Base-by-base conservation (phyloP, 2,888 invertebrate species). In the Synergus japonicus region DNA sequence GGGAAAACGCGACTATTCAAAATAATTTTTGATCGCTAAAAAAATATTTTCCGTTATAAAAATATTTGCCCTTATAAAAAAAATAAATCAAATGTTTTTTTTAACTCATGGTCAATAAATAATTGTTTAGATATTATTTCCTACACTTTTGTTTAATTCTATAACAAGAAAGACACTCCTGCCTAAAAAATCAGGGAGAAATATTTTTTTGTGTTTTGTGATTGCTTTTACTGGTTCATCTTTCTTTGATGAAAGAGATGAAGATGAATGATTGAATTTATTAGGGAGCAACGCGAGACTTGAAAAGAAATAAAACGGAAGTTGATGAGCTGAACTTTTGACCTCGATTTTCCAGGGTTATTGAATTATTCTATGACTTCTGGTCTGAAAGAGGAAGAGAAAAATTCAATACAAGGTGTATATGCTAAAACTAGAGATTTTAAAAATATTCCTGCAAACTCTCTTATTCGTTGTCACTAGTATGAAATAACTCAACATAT, bases 321-420 rank as follows among this genome's bases (percentile, higher is more conserved):
- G 13, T 13, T 64, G 29, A 64, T 64, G 29, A 64, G 37, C 64
- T 64, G 64, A 64, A 37, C 64, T 64, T 64, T 15, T 37, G 64
- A 64, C 64, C 29, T 64, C 37, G 29, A 37, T 64, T 64, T 64
- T 64, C 29, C 37, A 7, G 13, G 13, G 15, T 64, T 64, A 64
- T 64, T 64, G 64, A 64, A 64, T 64, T 64, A 64, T 37, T 41
- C 13, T 41, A 64, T 64, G 37, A 7, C 37, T 15, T 15, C 13
- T 64, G 64, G 41, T 64, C 64, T 29, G 29, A 7, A 13, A 29
- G 9, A 63, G 8, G n/a, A n/a, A n/a, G n/a, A 29, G 13, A 63
- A 63, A 41, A 15, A 64, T 41, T 15, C 15, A 64, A 41, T 64
- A 37, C 37, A 13, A 37, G 13, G 12, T 64, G 7, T 49, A 7